phyloP scores from a whole-genome alignment of 2,888 invertebrate genomes.

The Lithophane ornitopus region DNA sequence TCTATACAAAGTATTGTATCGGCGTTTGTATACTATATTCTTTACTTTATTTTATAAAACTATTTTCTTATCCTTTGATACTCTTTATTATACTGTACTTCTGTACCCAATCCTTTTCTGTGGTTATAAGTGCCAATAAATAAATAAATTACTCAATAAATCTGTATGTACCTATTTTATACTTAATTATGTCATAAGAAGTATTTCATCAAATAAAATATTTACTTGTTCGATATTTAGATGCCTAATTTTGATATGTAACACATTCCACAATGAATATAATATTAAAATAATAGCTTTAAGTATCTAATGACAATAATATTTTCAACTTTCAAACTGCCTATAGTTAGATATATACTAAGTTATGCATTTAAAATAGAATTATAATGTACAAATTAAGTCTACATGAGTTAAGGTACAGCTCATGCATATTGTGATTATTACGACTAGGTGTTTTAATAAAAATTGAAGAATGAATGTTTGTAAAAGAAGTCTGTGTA shows the following conservation, averaged over 20 bases:
- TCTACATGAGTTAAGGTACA: constrained; percentile 79
- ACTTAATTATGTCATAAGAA: constrained; percentile 58
- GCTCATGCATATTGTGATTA: constrained; percentile 86
- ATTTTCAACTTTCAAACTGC: constrained; percentile 71
- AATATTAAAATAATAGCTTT: constrained; percentile 69
- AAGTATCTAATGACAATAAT: constrained; percentile 78
- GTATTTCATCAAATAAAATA: constrained; percentile 58
- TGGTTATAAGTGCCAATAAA: constrained; percentile 70
- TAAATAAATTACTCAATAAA: constrained; percentile 64
- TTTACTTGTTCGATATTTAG: constrained; percentile 58
- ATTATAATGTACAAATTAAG: constrained; percentile 88
- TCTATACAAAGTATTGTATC: constrained; percentile 57
- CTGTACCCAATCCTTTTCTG: constrained; percentile 53
- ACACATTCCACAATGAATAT: constrained; percentile 71
- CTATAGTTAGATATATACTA: constrained; percentile 71
- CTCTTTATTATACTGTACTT: constrained; percentile 48
- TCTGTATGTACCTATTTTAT: constrained; percentile 54
- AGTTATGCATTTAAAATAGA: constrained; percentile 87
- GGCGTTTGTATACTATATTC: constrained; percentile 59
- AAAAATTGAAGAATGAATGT: constrained; percentile 66
- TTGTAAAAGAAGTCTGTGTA: constrained; percentile 69
- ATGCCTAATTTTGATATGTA: constrained; percentile 63
- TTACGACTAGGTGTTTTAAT: constrained; percentile 68
- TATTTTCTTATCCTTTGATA: constrained; percentile 56
- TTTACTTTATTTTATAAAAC: constrained; percentile 52